These are phyloP conservation scores for Helogale parvula DNA, from an alignment of 2,113 vertebrate species.

Conservation along the genomic window DNA sequence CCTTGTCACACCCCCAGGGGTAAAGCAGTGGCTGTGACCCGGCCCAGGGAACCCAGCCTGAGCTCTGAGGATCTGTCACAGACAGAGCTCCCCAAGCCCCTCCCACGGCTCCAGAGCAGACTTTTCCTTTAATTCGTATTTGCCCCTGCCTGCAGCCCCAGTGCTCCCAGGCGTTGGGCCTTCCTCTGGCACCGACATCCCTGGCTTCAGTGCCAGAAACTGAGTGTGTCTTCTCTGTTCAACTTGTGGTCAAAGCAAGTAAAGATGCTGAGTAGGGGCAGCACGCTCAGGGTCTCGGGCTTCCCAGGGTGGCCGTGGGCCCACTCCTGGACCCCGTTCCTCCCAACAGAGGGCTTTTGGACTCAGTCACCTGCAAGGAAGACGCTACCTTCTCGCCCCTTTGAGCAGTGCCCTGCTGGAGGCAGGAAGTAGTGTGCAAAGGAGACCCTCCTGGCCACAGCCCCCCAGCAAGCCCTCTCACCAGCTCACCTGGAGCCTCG, in stretches of 20 bases:
- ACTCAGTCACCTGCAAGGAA: not conserved
- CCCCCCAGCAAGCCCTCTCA: not conserved
- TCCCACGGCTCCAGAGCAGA: not conserved
- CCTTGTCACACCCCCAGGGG: not conserved
- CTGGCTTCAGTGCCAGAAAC: not conserved
- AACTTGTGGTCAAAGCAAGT: not conserved
- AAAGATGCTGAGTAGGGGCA: not conserved
- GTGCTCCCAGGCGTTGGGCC: not conserved
- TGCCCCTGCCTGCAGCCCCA: not conserved
- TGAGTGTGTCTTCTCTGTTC: not conserved
- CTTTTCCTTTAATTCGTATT: not conserved
- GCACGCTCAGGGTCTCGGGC: not conserved
- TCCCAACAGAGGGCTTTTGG: not conserved
- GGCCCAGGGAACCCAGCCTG: not conserved
- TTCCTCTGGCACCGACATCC: not conserved
- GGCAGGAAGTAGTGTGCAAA: not conserved
- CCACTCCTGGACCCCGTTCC: not conserved
- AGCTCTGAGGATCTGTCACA: fast-evolving
- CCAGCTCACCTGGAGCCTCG: slow-evolving; percentile 56
- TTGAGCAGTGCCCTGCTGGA: fast-evolving
- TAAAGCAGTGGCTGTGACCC: not conserved
- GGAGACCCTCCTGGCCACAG: not conserved
- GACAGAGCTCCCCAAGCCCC: not conserved
- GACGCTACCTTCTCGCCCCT: not conserved
- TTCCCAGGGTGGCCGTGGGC: not conserved